Evolutionary conservation across 2,797 vertebrate species (phyloP), one percentile per base, ranked within the genome.

Genomic region (Manis crassicaudata): DNA sequence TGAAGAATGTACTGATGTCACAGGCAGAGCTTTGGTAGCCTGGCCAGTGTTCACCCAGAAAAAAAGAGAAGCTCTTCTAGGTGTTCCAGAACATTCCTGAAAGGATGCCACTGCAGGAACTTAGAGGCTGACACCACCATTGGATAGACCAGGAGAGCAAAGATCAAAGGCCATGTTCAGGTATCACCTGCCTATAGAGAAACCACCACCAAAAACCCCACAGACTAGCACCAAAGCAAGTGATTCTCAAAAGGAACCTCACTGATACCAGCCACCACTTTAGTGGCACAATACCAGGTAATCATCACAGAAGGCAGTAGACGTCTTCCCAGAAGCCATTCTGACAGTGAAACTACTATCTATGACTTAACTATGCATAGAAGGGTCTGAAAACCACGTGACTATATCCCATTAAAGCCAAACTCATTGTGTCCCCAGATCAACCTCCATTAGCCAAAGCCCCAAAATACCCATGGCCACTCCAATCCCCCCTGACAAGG

Each of bases 351-450:
- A 60, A 84, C 25, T 25, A 62, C 29, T 43, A 72, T 60, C 70
- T 70, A 43, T 50, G 75, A 72, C 25, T 58, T 46, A 67, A 35
- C 46, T 88, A 13, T 27, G 63, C 20, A 63, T 6, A 94, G 29
- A 96, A 84, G n/a, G 40, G 32, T 50, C 72, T 90, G 63, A 65
- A 87, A 90, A 65, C 73, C 84, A 67, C 43, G 73, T 12, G 40
- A 54, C 8, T 52, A 35, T 14, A 43, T 7, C 12, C 17, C 29
- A 76, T 32, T 37, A 60, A 90, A 54, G 40, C 50, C 72, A 92
- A 83, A 58, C 29, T 82, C 72, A 37, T 4, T 79, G 27, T n/a
- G 32, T 70, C 25, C 46, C 60, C 60, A 43, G 5, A 5, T 75
- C 43, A 52, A 35, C 77, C 52, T 81, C 20, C 32, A 8, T 79